phyloP scores from a whole-genome alignment of 1,140 invertebrate species.

The Drosophila melanogaster region Release_6_plus_ISO1_MT NT_033777.3:30206001-30206500 shows the following conservation, averaged over 20 bases:
- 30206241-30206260: constrained; percentile 58
- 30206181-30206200: constrained; percentile 65
- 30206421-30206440: constrained; percentile 20
- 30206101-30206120: constrained; percentile 1
- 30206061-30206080: constrained; percentile 3
- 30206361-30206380: constrained; percentile 55
- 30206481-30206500: constrained; percentile 28
- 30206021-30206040: neutral
- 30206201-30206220: constrained; percentile 51
- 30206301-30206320: constrained; percentile 59
- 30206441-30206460: neutral
- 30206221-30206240: constrained; percentile 9
- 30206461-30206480: constrained; percentile 1
- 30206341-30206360: neutral
- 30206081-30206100: constrained; percentile 6
- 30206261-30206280: constrained; percentile 18
- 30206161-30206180: constrained; percentile 9
- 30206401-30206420: constrained; percentile 7
- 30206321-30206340: constrained; percentile 4
- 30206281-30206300: constrained; percentile 30
- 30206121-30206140: constrained; percentile 5
- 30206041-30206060: neutral
- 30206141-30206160: constrained; percentile 2
- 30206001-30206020: too few relatives aligned
- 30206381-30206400: constrained; percentile 39